These are phyloP conservation scores for Drosophila teissieri DNA, from an alignment of 1,140 invertebrate species.

Conservation along the genomic window DNA sequence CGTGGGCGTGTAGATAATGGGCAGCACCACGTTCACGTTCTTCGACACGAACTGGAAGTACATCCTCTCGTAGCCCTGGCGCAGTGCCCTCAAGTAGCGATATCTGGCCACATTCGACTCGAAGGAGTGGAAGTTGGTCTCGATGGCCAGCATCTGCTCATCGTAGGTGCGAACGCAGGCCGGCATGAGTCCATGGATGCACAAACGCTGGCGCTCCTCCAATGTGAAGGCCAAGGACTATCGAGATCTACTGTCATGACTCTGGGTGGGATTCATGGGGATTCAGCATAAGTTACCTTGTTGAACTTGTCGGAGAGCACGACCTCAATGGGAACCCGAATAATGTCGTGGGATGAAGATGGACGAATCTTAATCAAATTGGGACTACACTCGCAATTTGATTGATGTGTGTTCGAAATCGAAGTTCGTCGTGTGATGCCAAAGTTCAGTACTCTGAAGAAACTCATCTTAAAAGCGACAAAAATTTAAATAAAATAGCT, in stretches of 20 bases:
- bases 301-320: conserved; percentile 24
- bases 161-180: conserved; percentile 92
- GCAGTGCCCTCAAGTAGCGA: conserved; percentile 91
- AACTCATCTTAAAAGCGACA: conserved; percentile 1
- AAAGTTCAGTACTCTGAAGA: not conserved
- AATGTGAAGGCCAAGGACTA: conserved; percentile 39
- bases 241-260: not conserved
- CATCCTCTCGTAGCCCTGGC: conserved; percentile 95
- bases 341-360: not conserved
- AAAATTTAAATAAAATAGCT: not conserved
- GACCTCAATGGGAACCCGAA: not conserved
- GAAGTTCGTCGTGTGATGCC: not conserved
- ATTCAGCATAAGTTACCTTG: conserved; percentile 15
- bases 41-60: conserved; percentile 96
- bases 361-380: not conserved
- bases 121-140: conserved; percentile 90
- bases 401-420: not conserved
- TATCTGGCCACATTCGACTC: conserved; percentile 91
- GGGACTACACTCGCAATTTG: not conserved
- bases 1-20: conserved; percentile 84
- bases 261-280: fast-evolving
- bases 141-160: conserved; percentile 91
- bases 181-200: conserved; percentile 93
- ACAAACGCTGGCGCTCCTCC: conserved; percentile 52
- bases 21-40: conserved; percentile 95